These are phyloP conservation scores for Choloepus hoffmanni DNA, from an alignment of 2,113 vertebrate species.

Conservation along the genomic window DNA sequence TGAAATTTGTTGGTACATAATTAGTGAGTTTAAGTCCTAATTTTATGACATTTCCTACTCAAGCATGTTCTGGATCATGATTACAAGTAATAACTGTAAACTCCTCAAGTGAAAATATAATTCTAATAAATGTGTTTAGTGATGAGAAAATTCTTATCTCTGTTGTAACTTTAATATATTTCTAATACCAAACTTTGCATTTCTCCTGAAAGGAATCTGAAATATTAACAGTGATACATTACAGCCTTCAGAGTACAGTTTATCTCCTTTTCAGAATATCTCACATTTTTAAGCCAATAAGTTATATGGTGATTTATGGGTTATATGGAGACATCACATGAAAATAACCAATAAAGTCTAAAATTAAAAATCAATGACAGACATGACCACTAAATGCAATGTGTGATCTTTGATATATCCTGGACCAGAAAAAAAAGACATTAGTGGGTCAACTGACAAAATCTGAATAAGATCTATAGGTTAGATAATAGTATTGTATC, in stretches of 20 bases:
- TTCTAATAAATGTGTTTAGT: not conserved
- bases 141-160: slow-evolving; percentile 17
- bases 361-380: not conserved
- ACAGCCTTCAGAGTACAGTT: not conserved
- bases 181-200: slow-evolving; percentile 12
- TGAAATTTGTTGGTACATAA: not conserved
- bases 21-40: not conserved
- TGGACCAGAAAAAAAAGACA: too few species aligned
- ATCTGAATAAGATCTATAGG: too few species aligned
- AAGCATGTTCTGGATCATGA: not conserved
- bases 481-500: too few species aligned
- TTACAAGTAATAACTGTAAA: not conserved
- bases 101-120: not conserved
- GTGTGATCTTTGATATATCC: too few species aligned
- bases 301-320: not conserved
- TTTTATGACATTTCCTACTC: not conserved
- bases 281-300: not conserved
- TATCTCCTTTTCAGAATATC: not conserved
- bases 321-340: not conserved
- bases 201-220: slow-evolving; percentile 17
- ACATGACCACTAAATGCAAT: too few species aligned
- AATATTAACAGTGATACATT: not conserved
- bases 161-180: not conserved
- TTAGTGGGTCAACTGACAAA: too few species aligned
- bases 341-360: slow-evolving; percentile 17